A percentile compares a stretch with the other conserved stretches of the same genome.
Conservation (phyloP, 2,888 invertebrate genomes). For the Philereme vetulata region DNA sequence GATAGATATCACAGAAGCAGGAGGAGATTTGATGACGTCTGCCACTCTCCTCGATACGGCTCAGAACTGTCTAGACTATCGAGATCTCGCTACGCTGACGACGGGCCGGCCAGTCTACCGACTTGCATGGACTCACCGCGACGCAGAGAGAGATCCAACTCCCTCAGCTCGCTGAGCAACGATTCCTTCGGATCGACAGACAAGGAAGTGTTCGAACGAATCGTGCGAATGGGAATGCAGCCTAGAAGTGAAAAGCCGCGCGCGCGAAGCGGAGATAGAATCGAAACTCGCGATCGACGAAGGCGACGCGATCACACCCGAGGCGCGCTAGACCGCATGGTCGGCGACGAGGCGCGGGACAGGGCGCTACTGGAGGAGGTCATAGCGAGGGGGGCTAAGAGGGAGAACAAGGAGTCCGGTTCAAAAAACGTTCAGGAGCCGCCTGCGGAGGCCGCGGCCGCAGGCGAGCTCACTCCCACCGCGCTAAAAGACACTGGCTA, state of each 20-base stretch:
- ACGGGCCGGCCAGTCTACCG: slow-evolving; percentile 56
- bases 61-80: slow-evolving; percentile 2
- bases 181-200: slow-evolving; percentile 86
- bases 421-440: slow-evolving; percentile 91
- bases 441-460: slow-evolving; percentile 86
- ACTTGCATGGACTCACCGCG: slow-evolving; percentile 46
- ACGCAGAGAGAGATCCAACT: slow-evolving; percentile 46
- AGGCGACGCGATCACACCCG: slow-evolving; percentile 24
- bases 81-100: slow-evolving; percentile 41
- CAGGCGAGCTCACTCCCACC: slow-evolving; percentile 70
- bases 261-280: slow-evolving; percentile 57
- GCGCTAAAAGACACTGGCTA: slow-evolving; percentile 74
- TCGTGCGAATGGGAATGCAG: slow-evolving; percentile 90
- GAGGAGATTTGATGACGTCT: not conserved
- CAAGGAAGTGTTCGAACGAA: slow-evolving; percentile 88
- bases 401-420: slow-evolving; percentile 43
- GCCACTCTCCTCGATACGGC: not conserved
- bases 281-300: slow-evolving; percentile 42
- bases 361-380: slow-evolving; percentile 84
- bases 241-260: slow-evolving; percentile 39
- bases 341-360: slow-evolving; percentile 58
- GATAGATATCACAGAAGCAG: slow-evolving; percentile 44
- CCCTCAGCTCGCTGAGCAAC: slow-evolving; percentile 72
- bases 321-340: slow-evolving; percentile 57
- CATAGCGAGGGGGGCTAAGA: slow-evolving; percentile 83